These are phyloP conservation scores for Sepioteuthis lessoniana DNA, from an alignment of 2,888 invertebrate species.

Conservation along the genomic window DNA sequence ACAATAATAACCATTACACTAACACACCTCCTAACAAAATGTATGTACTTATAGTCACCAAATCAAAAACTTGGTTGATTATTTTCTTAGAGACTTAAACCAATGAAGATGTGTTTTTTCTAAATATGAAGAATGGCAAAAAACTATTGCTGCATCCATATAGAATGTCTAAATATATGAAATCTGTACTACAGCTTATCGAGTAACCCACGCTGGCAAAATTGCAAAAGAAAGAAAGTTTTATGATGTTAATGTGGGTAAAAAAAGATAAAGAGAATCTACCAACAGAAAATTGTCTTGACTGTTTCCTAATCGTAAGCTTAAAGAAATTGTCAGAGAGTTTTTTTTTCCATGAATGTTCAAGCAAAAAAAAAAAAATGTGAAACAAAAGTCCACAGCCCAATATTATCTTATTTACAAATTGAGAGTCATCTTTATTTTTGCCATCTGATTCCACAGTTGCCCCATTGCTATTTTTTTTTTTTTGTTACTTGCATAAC, in stretches of 20 bases:
- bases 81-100: too few relatives aligned
- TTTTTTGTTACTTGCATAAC: background rate
- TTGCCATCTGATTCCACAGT: background rate
- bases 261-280: background rate
- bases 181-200: background rate
- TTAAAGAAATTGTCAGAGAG: constrained; percentile 1
- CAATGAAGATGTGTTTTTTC: too few relatives aligned
- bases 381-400: background rate
- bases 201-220: background rate
- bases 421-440: background rate
- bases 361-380: background rate
- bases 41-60: too few relatives aligned
- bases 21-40: too few relatives aligned
- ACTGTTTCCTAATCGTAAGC: background rate
- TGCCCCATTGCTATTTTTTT: background rate
- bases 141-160: too few relatives aligned
- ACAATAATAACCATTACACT: too few relatives aligned
- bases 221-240: background rate
- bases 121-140: too few relatives aligned
- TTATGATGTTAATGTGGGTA: background rate
- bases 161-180: background rate
- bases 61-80: too few relatives aligned
- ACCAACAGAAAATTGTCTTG: background rate
- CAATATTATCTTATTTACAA: background rate
- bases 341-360: background rate